Evolutionary conservation across 2,113 vertebrate genomes (phyloP).

Genomic region (Sander lucioperca): DNA sequence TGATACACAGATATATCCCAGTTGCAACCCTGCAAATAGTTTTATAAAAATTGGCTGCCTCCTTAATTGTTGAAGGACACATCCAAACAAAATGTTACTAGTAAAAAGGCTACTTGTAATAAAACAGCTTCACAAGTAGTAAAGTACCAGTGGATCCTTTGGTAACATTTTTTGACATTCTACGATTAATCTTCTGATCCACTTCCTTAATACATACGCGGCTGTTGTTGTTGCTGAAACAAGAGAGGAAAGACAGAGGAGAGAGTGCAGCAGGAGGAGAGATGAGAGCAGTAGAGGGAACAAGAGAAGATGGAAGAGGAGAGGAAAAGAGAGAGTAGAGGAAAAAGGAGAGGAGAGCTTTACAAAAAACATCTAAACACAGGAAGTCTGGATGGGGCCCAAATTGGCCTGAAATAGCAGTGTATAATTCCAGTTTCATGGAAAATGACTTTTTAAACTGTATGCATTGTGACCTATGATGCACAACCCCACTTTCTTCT

Average conservation of each 20-base stretch:
- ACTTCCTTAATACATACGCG: background rate
- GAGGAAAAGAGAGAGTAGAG: background rate
- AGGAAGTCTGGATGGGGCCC: background rate
- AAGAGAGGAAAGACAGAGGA: too few species aligned
- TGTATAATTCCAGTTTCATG: too few species aligned
- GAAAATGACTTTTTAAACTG: too few species aligned
- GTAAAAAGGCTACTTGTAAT: background rate
- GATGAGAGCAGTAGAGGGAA: background rate
- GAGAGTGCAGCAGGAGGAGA: too few species aligned
- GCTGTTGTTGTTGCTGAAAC: too few species aligned
- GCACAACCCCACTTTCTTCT: too few species aligned
- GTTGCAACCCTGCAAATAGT: conserved; percentile 51
- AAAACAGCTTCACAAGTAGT: background rate
- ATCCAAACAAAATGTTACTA: background rate
- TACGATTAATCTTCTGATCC: background rate
- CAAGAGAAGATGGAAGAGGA: background rate
- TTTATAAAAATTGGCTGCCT: conserved; percentile 30
- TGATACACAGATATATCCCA: conserved; percentile 42
- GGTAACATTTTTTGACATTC: background rate
- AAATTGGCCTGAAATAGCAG: background rate
- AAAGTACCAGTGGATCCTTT: background rate
- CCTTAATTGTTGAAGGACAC: background rate
- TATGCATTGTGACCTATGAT: too few species aligned
- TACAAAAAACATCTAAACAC: background rate
- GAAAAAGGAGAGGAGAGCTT: background rate